A percentile compares a stretch with the other conserved stretches of the same genome.
phyloP scores from a whole-genome alignment of 2,888 invertebrate genomes.

The Sceliomorpha sp. region DNA sequence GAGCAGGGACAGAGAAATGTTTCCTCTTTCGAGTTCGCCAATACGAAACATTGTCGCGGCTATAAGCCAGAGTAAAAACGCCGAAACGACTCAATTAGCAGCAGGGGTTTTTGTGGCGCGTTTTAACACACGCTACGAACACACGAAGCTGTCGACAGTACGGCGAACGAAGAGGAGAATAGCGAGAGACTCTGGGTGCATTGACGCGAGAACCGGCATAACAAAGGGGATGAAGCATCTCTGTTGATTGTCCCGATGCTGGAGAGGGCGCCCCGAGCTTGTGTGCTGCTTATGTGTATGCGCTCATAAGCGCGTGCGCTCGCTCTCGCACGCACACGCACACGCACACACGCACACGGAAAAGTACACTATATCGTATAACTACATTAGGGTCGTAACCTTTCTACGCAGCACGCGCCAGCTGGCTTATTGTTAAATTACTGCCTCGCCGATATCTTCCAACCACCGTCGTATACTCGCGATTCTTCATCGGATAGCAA shows the following conservation, averaged over 20 bases:
- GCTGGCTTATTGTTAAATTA: slow-evolving; percentile 81
- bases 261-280: slow-evolving; percentile 49
- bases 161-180: slow-evolving; percentile 55
- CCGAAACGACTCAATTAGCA: slow-evolving; percentile 70
- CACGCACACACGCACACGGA: slow-evolving; percentile 59
- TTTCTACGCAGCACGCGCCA: slow-evolving; percentile 78
- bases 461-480: slow-evolving; percentile 69
- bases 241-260: slow-evolving; percentile 66
- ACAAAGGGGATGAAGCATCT: slow-evolving; percentile 80
- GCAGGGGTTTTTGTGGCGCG: slow-evolving; percentile 42
- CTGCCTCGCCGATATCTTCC: slow-evolving; percentile 75
- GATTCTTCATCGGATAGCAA: slow-evolving; percentile 24
- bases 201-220: slow-evolving; percentile 79
- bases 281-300: too few species aligned
- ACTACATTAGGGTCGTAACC: slow-evolving; percentile 78
- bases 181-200: slow-evolving; percentile 72
- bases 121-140: slow-evolving; percentile 35
- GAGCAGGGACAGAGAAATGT: too few species aligned
- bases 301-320: too few species aligned
- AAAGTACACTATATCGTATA: slow-evolving; percentile 72
- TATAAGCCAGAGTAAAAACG: slow-evolving; percentile 24
- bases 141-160: slow-evolving; percentile 24
- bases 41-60: too few species aligned
- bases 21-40: too few species aligned
- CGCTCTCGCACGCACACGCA: slow-evolving; percentile 38